Base-by-base conservation (phyloP, 2,888 invertebrate species). In the Leptogaster cylindrica region DNA sequence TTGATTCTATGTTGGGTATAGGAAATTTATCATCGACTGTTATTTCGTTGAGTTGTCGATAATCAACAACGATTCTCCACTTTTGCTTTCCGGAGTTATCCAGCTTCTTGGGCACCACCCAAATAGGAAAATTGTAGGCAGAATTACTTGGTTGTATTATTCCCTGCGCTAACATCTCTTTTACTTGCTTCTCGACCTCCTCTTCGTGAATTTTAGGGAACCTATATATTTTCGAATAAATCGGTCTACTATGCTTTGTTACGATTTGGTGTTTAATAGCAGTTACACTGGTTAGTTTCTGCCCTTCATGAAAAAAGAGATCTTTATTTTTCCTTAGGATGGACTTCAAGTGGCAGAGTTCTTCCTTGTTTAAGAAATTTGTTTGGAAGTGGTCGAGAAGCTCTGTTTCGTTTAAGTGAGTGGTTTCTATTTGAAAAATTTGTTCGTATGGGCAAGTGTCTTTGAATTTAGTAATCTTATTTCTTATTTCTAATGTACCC, bases 11-110 rank as follows among this genome's bases (percentile, higher is more conserved):
- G 27, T 68, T 67, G 7, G 68, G 67, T 16, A 70, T 65, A 8
- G 68, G 64, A 28, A 58, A 67, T 50, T 67, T 69, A 25, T 70
- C 70, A n/a, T 68, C 66, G 16, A 68, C 23, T 7, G 66, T 69
- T 16, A 61, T n/a, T n/a, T n/a, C n/a, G n/a, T n/a, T n/a, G n/a
- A n/a, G n/a, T n/a, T n/a, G n/a, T n/a, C n/a, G n/a, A n/a, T n/a
- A n/a, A n/a, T n/a, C n/a, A n/a, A n/a, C 39, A 8, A 69, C 65
- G 4, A 68, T 28, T 8, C 70, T 52, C 66, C 64, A 70, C 12
- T 69, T 67, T 55, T 68, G 46, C 50, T 31, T n/a, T 41, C 44
- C 44, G 1, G 48, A 63, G 41, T 66, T 68, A 28, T 65, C 50
- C 4, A 46, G 25, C 31, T 68, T 68, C 20, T 70, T 68, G 10